A percentile compares a stretch with the other conserved stretches of the same genome.
Conservation (phyloP, 2,113 vertebrate species). For the Pongo abelii region DNA sequence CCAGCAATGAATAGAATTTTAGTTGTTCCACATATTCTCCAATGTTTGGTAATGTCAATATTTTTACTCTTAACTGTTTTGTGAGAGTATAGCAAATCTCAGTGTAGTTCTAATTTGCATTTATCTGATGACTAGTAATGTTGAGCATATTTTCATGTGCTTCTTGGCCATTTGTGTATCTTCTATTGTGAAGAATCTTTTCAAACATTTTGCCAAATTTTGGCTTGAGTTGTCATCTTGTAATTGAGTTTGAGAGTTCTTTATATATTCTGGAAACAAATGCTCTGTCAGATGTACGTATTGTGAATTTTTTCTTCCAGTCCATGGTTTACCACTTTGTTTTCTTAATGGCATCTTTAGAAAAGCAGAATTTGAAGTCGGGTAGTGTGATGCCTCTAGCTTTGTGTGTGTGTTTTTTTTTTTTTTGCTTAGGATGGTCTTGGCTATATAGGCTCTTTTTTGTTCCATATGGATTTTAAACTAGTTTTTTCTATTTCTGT, state of each 20-base stretch:
- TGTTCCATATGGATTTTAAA: background rate
- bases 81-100: background rate
- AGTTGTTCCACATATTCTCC: background rate
- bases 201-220: background rate
- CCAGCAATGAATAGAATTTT: background rate
- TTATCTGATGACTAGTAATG: background rate
- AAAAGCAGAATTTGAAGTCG: background rate
- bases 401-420: background rate
- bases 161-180: background rate
- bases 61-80: background rate
- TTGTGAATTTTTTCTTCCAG: background rate
- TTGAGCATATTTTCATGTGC: background rate
- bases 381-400: background rate
- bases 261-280: background rate
- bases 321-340: background rate
- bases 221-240: background rate
- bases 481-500: background rate
- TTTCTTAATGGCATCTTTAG: background rate
- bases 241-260: conserved; percentile 15
- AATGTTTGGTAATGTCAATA: background rate
- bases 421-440: background rate
- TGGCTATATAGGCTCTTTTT: background rate
- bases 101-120: background rate
- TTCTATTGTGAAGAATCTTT: background rate
- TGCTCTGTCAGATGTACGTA: background rate